A percentile compares a stretch with the other conserved stretches of the same genome.
phyloP scores from a whole-genome alignment of 2,888 invertebrate genomes.

The Netelia melanura region DNA sequence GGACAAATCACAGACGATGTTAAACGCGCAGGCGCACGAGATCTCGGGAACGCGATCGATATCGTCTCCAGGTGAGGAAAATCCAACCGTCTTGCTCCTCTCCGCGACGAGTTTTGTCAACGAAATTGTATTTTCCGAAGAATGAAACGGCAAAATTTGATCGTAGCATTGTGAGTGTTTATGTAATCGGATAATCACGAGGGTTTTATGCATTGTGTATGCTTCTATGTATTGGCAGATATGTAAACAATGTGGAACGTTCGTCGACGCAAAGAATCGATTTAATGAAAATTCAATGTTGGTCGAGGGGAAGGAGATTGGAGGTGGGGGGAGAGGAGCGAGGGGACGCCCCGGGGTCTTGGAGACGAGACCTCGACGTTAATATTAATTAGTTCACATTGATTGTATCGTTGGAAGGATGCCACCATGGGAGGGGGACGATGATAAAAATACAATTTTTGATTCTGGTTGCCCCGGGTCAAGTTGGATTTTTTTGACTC shows the following conservation, averaged over 20 bases:
- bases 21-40: neutral
- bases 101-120: constrained; percentile 33
- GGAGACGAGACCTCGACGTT: constrained; percentile 6
- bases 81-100: neutral
- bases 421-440: neutral
- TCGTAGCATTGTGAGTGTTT: constrained; percentile 57
- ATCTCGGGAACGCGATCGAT: constrained; percentile 11
- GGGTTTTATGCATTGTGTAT: too few relatives aligned
- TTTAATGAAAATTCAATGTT: constrained; percentile 2
- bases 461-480: neutral
- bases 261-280: neutral
- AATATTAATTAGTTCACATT: constrained; percentile 36
- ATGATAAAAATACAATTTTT: neutral
- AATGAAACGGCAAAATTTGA: constrained; percentile 67
- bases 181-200: constrained; percentile 53
- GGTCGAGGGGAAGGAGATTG: too few relatives aligned
- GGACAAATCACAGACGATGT: constrained; percentile 34
- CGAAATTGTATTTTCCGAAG: constrained; percentile 42
- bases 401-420: neutral
- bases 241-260: neutral
- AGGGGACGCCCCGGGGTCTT: neutral
- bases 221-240: neutral
- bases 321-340: neutral
- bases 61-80: neutral
- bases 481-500: too few relatives aligned